Evolutionary conservation across 2,113 vertebrate genomes (phyloP).

Genomic region (Thomomys bottae): DNA sequence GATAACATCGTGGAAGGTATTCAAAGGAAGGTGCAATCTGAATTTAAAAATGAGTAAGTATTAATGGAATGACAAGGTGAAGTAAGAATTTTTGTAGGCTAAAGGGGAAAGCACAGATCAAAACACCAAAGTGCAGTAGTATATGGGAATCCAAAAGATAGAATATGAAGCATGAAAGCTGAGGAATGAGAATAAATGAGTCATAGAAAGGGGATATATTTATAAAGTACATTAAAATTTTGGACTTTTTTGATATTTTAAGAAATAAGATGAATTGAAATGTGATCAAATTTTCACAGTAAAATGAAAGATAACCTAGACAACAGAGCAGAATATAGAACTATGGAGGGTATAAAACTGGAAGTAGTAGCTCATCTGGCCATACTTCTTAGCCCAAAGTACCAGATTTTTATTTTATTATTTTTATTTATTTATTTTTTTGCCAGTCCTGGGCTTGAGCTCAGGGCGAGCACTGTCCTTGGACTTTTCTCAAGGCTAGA

Average conservation of each 20-base stretch:
- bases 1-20: background rate
- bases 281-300: background rate
- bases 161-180: background rate
- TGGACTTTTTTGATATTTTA: background rate
- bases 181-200: background rate
- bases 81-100: background rate
- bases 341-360: background rate
- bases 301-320: background rate
- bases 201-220: background rate
- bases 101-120: background rate
- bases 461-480: too few species aligned
- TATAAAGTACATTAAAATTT: background rate
- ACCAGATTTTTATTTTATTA: background rate
- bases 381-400: background rate
- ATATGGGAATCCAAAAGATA: background rate
- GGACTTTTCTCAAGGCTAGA: too few species aligned
- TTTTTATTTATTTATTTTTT: too few species aligned
- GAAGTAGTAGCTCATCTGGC: background rate
- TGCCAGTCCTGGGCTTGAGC: too few species aligned
- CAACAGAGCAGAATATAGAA: background rate
- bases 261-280: background rate
- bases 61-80: background rate
- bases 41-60: background rate
- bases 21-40: background rate
- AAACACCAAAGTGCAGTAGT: background rate